phyloP scores from a whole-genome alignment of 2,113 vertebrate genomes.

The Carollia perspicillata region DNA sequence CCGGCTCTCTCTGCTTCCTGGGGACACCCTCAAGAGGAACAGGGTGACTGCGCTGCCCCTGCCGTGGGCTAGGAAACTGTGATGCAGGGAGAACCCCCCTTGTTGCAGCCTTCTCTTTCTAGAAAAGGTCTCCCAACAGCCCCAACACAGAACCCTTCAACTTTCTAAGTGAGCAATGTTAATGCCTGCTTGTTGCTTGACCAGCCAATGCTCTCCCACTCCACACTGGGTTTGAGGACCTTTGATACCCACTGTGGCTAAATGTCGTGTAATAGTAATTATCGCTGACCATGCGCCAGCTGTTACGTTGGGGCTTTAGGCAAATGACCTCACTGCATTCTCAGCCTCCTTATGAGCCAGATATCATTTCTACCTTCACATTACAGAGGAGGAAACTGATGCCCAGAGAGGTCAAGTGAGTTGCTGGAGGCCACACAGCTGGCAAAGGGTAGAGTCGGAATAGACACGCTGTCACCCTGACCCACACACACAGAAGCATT shows the following conservation, averaged over 20 bases:
- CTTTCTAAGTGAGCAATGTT: conserved; percentile 37
- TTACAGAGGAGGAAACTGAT: neutral
- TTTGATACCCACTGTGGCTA: too few species aligned
- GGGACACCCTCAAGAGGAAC: neutral
- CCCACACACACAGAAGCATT: neutral
- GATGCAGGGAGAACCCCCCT: neutral
- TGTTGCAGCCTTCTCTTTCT: neutral
- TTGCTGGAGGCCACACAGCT: neutral
- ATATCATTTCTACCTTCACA: neutral
- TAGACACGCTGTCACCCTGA: neutral
- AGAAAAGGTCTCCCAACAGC: conserved; percentile 8
- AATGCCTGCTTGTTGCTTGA: neutral
- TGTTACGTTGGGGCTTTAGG: neutral
- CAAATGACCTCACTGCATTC: too few species aligned
- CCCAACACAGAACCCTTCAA: neutral
- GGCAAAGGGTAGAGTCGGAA: neutral
- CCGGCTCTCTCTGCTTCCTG: neutral
- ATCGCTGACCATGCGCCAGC: neutral
- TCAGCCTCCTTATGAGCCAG: neutral
- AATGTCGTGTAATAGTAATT: neutral
- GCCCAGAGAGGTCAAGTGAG: neutral
- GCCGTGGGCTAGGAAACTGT: neutral
- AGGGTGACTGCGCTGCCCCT: neutral
- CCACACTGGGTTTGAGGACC: neutral
- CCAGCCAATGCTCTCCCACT: neutral